phyloP scores from a whole-genome alignment of 2,113 vertebrate genomes.

The Colistium nudipinnis region DNA sequence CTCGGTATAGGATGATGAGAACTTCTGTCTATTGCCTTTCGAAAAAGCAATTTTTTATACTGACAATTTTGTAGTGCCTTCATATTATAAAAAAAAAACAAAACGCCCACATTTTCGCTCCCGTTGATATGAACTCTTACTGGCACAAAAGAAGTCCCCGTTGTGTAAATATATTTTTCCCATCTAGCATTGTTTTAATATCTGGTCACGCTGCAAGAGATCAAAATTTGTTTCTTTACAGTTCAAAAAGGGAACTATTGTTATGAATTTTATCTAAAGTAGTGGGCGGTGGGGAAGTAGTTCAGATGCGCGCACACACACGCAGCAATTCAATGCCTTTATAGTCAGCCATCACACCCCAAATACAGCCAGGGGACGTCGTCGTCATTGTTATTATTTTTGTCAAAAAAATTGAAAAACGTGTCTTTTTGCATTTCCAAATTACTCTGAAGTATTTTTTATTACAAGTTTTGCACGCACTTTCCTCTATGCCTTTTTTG shows the following conservation, averaged over 20 bases:
- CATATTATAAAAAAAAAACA: conserved; percentile 5
- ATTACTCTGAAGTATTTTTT: conserved; percentile 47
- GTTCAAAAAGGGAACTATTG: conserved; percentile 52
- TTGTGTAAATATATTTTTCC: conserved; percentile 26
- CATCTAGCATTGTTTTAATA: conserved; percentile 13
- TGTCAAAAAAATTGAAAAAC: conserved; percentile 37
- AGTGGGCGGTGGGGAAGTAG: background rate
- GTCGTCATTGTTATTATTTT: conserved; percentile 28
- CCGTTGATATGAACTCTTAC: background rate
- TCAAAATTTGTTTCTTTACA: conserved; percentile 48
- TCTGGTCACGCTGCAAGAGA: conserved; percentile 24
- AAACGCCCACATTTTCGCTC: background rate
- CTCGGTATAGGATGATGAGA: conserved; percentile 13
- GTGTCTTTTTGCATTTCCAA: conserved; percentile 28
- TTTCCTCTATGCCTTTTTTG: conserved; percentile 43
- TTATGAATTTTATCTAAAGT: conserved; percentile 39
- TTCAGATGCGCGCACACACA: background rate
- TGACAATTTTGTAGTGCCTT: conserved; percentile 2
- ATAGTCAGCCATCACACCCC: conserved; percentile 7
- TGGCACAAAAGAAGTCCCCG: background rate
- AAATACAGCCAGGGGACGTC: conserved; percentile 10
- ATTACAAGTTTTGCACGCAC: conserved; percentile 34
- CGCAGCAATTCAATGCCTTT: conserved; percentile 21
- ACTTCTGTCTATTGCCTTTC: conserved; percentile 9
- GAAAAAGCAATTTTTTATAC: conserved; percentile 15